Base-by-base conservation (phyloP, 1,140 invertebrate species). In the Anadara kagoshimensis region DNA sequence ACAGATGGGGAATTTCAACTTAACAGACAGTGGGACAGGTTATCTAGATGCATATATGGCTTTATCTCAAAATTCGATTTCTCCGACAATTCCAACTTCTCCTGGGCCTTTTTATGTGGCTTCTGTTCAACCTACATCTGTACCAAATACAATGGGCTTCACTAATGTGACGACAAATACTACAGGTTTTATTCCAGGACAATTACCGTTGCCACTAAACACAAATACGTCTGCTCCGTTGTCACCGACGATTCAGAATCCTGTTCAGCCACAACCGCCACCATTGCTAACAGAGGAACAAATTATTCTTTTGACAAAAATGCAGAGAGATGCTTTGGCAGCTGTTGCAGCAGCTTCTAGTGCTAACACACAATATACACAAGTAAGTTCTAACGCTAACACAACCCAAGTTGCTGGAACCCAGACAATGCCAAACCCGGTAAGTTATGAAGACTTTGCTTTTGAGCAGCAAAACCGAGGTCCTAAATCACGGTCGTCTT, bases 1-100 rank as follows among this genome's bases (percentile, higher is more conserved):
- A 8, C 76, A 75, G 58, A 47, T 80, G 51, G 73, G 68, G 16
- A 67, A 66, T 44, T 59, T 75, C 20, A 72, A 71, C 22, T 24
- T 75, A 4, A 36, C 57, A 26, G 63, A 69, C 62, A 65, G 49
- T 41, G 61, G 56, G 43, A 73, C 61, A n/a, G 26, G 54, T 47
- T 62, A 67, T 44, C 26, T 71, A 20, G 67, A 72, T 57, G 22
- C 66, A 5, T 73, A 68, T 41, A 49, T 62, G 47, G 56, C 73
- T 20, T 20, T 73, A 41, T 45, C 75, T n/a, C 56, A 58, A 36
- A 56, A 51, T 0, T 45, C 18, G 22, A 22, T 59, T 18, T 29
- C 26, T 14, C 56, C 24, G 5, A 57, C 61, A 8, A 22, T 62
- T 20, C 70, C 70, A 36, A 59, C 63, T 10, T 16, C 64, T 36